These are phyloP conservation scores for Caenorhabditis imperialis DNA, from an alignment of 2,888 invertebrate genomes.

Conservation along the genomic window DNA sequence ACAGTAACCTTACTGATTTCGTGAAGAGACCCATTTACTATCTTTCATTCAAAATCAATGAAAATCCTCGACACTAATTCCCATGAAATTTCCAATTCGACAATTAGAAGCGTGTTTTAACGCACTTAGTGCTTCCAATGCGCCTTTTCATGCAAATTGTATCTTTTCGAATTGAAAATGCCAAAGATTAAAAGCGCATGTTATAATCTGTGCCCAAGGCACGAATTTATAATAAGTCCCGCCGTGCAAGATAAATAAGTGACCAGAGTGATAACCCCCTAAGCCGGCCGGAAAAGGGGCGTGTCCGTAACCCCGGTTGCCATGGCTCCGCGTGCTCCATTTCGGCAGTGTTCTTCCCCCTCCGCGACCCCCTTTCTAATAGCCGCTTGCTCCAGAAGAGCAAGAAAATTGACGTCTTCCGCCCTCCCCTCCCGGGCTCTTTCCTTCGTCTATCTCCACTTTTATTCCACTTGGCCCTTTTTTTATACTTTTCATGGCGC, in stretches of 20 bases:
- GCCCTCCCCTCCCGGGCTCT: neutral
- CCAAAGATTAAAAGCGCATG: too few species aligned
- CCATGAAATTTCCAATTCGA: too few species aligned
- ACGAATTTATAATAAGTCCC: neutral
- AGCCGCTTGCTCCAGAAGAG: constrained; percentile 1
- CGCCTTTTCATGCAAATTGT: too few species aligned
- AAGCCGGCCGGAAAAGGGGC: neutral
- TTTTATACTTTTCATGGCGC: constrained; percentile 17
- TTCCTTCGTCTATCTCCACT: neutral
- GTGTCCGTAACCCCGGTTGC: neutral
- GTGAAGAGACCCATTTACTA: neutral
- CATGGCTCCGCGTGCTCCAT: neutral
- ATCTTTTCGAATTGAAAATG: too few species aligned
- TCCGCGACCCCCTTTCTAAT: neutral
- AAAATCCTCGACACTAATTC: constrained; percentile 12
- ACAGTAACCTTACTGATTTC: neutral
- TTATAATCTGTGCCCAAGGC: too few species aligned
- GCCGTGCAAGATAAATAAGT: neutral
- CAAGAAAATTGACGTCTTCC: constrained; percentile 45
- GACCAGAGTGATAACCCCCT: neutral
- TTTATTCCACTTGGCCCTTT: neutral
- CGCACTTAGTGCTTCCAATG: too few species aligned
- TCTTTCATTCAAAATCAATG: neutral
- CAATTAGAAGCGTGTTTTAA: too few species aligned
- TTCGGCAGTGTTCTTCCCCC: constrained; percentile 1